Base-by-base conservation (phyloP, 1,140 invertebrate species). In the Drosophila punjabiensis region DNA sequence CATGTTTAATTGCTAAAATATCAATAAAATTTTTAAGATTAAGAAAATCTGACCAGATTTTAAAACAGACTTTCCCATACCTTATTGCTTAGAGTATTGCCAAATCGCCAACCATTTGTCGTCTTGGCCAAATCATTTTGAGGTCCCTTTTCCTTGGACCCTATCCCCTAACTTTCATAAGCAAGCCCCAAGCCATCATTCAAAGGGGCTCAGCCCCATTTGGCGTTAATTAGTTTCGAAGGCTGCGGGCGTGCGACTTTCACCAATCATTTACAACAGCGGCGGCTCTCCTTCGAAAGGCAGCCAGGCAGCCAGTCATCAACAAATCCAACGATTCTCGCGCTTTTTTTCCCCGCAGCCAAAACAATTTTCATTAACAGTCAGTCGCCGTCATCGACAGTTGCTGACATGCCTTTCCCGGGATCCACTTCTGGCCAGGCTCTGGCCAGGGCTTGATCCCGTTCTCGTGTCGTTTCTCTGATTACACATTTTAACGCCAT, bases 311-410 rank as follows among this genome's bases (percentile, higher is more conserved):
- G 52, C 52, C 18, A 55, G 53, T 41, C 43, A n/a, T 20, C 30
- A 24, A 37, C 30, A 55, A 69, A 81, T 70, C 58, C 66, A 28
- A 75, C 60, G 61, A 39, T 45, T 48, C 71, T 60, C 37, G 64
- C 63, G 35, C 63, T 75, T 67, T 81, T 81, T 81, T 89, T 84
- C 78, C 55, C n/a, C 56, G 33, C 65, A 61, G 65, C 62, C 75
- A 80, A 89, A 89, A 82, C 79, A 85, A 89, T 82, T 89, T 89
- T 82, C 82, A 89, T 89, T 90, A 89, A 89, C 86, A 90, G 79
- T 85, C 79, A 63, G 80, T 69, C 61, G 64, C 39, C 58, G 63
- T 66, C 61, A 63, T 71, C 76, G 62, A 56, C 80, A 87, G 78
- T 81, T 81, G 79, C 83, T 87, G 83, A 87, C 83, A 80, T 73